Conservation (phyloP, 2,113 vertebrate genomes). For the Struthio camelus region DNA sequence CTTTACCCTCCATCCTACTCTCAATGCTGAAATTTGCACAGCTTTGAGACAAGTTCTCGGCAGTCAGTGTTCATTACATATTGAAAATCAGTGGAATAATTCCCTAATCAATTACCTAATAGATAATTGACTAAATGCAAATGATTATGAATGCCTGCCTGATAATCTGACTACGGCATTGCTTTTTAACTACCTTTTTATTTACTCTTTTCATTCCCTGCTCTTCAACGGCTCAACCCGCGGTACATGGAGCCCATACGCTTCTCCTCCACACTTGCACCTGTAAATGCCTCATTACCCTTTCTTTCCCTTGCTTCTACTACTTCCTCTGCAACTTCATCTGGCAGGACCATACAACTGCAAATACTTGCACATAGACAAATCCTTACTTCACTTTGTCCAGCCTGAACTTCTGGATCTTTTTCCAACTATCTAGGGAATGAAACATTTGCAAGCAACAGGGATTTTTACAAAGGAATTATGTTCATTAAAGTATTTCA, state of each 20-base stretch:
- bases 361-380: background rate
- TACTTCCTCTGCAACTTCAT: background rate
- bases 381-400: background rate
- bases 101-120: background rate
- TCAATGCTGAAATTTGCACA: background rate
- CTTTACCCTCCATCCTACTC: background rate
- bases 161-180: background rate
- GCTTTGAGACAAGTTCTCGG: background rate
- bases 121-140: background rate
- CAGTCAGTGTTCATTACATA: background rate
- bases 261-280: background rate
- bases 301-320: background rate
- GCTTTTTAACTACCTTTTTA: background rate
- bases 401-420: background rate
- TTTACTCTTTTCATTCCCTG: background rate
- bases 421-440: background rate
- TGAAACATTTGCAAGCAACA: background rate
- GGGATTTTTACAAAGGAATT: background rate
- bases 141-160: background rate
- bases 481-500: background rate
- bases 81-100: background rate
- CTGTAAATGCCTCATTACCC: rapidly evolving
- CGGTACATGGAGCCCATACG: background rate
- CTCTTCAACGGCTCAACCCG: background rate
- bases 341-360: rapidly evolving